phyloP scores from a whole-genome alignment of 2,113 vertebrate genomes.

The Corythaeola cristata region DNA sequence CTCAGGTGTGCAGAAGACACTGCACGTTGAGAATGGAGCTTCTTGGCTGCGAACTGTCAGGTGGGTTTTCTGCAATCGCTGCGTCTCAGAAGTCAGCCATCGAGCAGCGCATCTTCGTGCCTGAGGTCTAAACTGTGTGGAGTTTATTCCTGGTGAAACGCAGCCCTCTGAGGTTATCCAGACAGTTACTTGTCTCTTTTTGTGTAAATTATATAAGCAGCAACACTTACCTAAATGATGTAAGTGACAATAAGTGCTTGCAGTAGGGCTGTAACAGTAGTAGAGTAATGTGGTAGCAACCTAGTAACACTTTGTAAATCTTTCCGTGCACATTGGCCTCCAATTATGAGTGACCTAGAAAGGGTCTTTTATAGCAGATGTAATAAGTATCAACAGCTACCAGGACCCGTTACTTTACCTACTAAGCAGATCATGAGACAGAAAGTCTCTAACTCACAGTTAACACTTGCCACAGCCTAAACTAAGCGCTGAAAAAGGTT shows the following conservation, averaged over 20 bases:
- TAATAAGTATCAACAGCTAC: background rate
- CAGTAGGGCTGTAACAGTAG: background rate
- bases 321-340: background rate
- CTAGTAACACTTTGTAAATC: background rate
- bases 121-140: rapidly evolving
- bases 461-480: background rate
- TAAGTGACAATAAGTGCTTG: background rate
- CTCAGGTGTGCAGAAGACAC: slow-evolving; percentile 95
- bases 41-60: slow-evolving; percentile 94
- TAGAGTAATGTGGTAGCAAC: no score
- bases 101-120: background rate
- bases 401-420: rapidly evolving
- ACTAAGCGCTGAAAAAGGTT: rapidly evolving
- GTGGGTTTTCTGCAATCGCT: slow-evolving; percentile 55
- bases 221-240: background rate
- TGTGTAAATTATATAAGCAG: background rate
- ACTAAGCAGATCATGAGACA: background rate
- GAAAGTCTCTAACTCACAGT: background rate
- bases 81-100: background rate
- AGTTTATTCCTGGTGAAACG: rapidly evolving
- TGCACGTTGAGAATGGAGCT: slow-evolving; percentile 97
- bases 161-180: background rate
- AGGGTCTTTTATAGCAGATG: background rate
- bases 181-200: background rate
- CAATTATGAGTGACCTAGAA: rapidly evolving